Conservation (phyloP, 2,888 invertebrate species). For the Diplazon laetatorius region DNA sequence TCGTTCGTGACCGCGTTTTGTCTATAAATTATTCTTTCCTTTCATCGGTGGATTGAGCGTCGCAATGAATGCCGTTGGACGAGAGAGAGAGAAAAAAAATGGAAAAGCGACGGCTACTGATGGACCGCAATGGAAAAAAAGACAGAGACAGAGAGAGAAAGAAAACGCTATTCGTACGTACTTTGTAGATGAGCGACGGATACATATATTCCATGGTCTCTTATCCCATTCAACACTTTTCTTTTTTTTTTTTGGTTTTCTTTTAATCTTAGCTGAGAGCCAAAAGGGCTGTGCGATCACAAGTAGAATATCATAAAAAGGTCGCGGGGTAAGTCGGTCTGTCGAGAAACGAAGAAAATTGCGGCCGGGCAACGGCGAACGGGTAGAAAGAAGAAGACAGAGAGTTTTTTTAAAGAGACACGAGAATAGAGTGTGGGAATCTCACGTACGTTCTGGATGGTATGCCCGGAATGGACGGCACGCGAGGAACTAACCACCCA, state of each 20-base stretch:
- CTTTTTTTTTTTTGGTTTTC: constrained; percentile 39
- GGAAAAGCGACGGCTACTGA: not conserved
- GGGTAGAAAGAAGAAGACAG: constrained; percentile 28
- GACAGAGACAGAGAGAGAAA: not conserved
- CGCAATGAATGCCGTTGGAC: constrained; percentile 42
- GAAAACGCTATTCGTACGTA: constrained; percentile 35
- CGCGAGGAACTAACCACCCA: constrained; percentile 80
- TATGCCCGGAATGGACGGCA: constrained; percentile 82
- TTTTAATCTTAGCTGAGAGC: constrained; percentile 38
- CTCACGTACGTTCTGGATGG: constrained; percentile 80
- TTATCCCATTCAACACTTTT: constrained; percentile 46
- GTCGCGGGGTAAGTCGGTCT: constrained; percentile 1
- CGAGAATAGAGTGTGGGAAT: constrained; percentile 79
- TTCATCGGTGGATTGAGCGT: constrained; percentile 52
- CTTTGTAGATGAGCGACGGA: constrained; percentile 24
- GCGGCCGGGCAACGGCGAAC: constrained; percentile 29
- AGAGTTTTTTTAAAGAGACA: constrained; percentile 69
- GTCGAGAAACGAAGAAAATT: constrained; percentile 37
- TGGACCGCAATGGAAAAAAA: constrained; percentile 17
- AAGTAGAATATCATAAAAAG: constrained; percentile 32
- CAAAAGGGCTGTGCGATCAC: constrained; percentile 24
- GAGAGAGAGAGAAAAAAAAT: constrained; percentile 56
- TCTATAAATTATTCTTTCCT: constrained; percentile 63
- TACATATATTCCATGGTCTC: constrained; percentile 17
- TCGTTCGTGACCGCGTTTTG: constrained; percentile 60